A percentile compares a stretch with the other conserved stretches of the same genome.
Evolutionary conservation across 2,797 vertebrate species (phyloP).

Genomic region (Molothrus ater): DNA sequence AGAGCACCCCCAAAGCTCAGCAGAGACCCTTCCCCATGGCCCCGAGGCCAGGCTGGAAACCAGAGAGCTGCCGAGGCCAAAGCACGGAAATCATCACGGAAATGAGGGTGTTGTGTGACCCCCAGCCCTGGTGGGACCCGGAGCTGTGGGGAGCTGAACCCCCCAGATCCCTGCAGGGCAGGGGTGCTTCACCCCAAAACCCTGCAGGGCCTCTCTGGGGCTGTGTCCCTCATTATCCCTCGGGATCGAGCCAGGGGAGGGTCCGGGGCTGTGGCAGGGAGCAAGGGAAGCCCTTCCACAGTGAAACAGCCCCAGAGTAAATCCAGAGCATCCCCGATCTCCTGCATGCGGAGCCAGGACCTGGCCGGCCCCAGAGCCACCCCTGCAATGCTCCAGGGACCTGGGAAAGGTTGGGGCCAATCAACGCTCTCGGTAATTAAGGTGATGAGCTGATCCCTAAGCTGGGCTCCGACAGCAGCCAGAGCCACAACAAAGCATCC

Average conservation of each 20-base stretch:
- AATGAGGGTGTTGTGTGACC: background rate
- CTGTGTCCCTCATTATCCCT: background rate
- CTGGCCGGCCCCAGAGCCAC: accelerated
- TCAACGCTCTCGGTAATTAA: background rate
- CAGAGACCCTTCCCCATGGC: accelerated
- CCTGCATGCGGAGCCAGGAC: background rate
- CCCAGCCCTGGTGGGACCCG: accelerated
- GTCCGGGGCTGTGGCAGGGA: background rate
- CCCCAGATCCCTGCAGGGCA: background rate
- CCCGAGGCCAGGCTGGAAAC: accelerated
- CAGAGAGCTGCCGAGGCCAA: accelerated
- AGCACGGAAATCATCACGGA: accelerated
- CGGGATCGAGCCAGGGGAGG: accelerated
- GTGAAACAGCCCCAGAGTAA: accelerated
- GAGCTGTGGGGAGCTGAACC: background rate
- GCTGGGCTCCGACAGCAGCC: background rate
- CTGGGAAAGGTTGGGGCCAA: background rate
- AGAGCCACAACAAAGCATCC: background rate
- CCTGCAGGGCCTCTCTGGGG: background rate
- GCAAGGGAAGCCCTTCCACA: accelerated
- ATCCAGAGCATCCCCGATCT: accelerated
- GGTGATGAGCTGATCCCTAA: constrained; percentile 11
- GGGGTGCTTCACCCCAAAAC: background rate
- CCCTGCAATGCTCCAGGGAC: background rate
- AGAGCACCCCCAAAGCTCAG: background rate